Evolutionary conservation across 2,113 vertebrate genomes (phyloP).

Genomic region (Percopsis transmontana): DNA sequence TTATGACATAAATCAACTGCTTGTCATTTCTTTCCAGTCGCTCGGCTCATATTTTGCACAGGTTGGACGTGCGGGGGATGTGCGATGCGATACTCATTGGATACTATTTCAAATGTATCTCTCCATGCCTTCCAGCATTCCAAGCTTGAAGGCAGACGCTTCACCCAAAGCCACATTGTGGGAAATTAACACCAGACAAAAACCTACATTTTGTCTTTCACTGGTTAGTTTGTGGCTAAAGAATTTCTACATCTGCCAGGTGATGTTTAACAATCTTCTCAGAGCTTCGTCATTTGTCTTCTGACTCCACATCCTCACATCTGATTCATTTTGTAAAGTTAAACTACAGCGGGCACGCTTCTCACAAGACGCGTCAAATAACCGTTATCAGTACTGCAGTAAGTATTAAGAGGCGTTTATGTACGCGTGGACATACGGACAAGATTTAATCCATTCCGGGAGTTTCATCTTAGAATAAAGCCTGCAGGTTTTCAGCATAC

Average conservation of each 20-base stretch:
- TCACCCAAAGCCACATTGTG: neutral
- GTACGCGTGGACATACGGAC: too few species aligned
- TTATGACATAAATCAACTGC: neutral
- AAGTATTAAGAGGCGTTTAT: too few species aligned
- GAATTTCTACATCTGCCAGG: too few species aligned
- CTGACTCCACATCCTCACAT: neutral
- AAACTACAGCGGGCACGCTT: too few species aligned
- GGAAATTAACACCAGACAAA: neutral
- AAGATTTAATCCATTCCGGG: slow-evolving; percentile 1
- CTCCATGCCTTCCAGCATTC: neutral
- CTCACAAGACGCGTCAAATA: too few species aligned
- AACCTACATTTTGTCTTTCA: too few species aligned
- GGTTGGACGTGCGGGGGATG: neutral
- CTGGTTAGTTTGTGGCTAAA: too few species aligned
- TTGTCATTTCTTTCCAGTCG: neutral
- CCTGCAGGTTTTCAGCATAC: neutral
- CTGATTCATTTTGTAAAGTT: neutral
- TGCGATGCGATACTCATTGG: neutral
- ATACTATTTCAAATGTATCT: neutral
- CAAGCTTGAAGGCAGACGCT: neutral
- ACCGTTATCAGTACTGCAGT: too few species aligned
- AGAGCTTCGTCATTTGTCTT: neutral
- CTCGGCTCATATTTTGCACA: neutral
- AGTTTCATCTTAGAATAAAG: slow-evolving; percentile 15
- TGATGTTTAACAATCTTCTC: too few species aligned